Evolutionary conservation across 2,797 vertebrate genomes (phyloP).

Genomic region (Hephaestus fuliginosus): DNA sequence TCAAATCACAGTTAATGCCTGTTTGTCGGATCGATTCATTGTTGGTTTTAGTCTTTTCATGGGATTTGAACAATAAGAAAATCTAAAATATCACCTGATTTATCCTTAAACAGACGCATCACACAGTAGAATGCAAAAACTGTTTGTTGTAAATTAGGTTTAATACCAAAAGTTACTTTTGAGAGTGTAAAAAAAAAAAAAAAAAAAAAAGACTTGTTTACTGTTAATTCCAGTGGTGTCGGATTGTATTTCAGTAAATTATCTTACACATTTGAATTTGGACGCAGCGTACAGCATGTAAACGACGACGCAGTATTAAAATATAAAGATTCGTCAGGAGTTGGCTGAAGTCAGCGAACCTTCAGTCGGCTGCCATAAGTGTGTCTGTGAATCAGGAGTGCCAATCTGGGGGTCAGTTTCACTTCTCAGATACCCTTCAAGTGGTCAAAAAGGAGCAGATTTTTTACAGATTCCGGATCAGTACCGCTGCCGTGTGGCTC

Average conservation of each 20-base stretch:
- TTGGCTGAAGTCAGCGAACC: conserved; percentile 3
- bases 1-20: neutral
- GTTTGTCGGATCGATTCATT: neutral
- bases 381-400: conserved; percentile 29
- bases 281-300: conserved; percentile 29
- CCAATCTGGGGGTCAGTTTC: conserved; percentile 28
- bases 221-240: conserved; percentile 33
- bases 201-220: conserved; percentile 36
- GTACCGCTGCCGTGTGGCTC: conserved; percentile 4
- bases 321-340: conserved; percentile 16
- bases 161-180: conserved; percentile 20
- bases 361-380: conserved; percentile 13
- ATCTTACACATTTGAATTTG: conserved; percentile 18
- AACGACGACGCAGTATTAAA: conserved; percentile 32
- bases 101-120: neutral
- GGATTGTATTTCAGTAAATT: conserved; percentile 18
- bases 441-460: neutral
- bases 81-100: conserved; percentile 2
- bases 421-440: conserved; percentile 4
- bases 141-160: conserved; percentile 27
- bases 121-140: neutral
- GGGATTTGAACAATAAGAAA: conserved; percentile 13
- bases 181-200: conserved; percentile 27
- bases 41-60: conserved; percentile 20
- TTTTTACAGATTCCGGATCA: conserved; percentile 25